A percentile compares a stretch with the other conserved stretches of the same genome.
phyloP scores from a whole-genome alignment of 2,113 vertebrate genomes.

The Oncorhynchus kisutch region DNA sequence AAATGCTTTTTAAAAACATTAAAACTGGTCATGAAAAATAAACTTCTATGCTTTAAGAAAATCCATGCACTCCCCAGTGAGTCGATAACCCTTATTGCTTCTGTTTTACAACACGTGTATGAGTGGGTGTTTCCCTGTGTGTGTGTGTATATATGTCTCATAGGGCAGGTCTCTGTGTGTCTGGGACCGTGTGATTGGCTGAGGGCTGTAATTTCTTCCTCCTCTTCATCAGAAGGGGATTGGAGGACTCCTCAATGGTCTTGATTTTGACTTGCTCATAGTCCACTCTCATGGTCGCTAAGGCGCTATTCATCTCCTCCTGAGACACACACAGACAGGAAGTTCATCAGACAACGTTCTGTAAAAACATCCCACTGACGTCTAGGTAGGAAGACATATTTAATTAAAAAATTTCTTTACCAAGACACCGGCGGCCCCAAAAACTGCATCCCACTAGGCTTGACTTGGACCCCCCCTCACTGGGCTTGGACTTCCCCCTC shows the following conservation, averaged over 20 bases:
- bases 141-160: slow-evolving; percentile 59
- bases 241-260: slow-evolving; percentile 92
- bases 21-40: slow-evolving; percentile 62
- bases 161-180: slow-evolving; percentile 67
- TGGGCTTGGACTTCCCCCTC: too few species aligned
- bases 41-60: slow-evolving; percentile 50
- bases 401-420: not conserved
- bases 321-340: slow-evolving; percentile 48
- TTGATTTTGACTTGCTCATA: slow-evolving; percentile 99
- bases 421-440: not conserved
- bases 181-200: slow-evolving; percentile 65
- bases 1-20: slow-evolving; percentile 60
- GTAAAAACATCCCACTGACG: not conserved
- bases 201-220: slow-evolving; percentile 77
- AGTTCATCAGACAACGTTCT: not conserved
- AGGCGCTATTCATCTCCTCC: slow-evolving; percentile 99
- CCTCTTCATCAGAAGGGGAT: slow-evolving; percentile 93
- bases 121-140: slow-evolving; percentile 53
- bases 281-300: slow-evolving; percentile 97
- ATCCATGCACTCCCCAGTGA: slow-evolving; percentile 52
- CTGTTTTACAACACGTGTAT: slow-evolving; percentile 54
- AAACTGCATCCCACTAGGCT: too few species aligned
- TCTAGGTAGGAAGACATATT: not conserved
- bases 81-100: slow-evolving; percentile 81
- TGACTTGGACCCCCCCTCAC: too few species aligned